Percentiles rank a stretch among this genome's conserved stretches.
phyloP scores from a whole-genome alignment of 2,888 invertebrate genomes.

The Eurytoma adleriae region DNA sequence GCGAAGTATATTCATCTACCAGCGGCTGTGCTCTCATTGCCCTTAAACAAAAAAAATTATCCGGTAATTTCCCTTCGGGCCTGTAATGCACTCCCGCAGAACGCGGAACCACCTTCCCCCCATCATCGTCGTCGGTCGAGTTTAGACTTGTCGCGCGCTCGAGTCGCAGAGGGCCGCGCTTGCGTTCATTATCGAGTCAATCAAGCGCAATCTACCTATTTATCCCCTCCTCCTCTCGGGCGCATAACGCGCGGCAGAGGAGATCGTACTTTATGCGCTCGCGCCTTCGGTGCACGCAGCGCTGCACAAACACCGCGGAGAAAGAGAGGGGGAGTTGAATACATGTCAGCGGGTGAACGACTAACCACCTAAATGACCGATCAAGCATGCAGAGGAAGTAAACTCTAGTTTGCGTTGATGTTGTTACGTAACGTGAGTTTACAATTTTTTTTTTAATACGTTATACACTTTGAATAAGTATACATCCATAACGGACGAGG shows the following conservation, averaged over 20 bases:
- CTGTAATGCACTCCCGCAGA: too few relatives aligned
- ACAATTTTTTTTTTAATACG: too few relatives aligned
- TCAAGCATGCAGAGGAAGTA: too few relatives aligned
- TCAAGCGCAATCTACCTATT: constrained; percentile 70
- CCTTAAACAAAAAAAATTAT: too few relatives aligned
- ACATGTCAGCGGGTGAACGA: constrained; percentile 26
- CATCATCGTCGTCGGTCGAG: constrained; percentile 33
- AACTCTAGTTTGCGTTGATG: too few relatives aligned
- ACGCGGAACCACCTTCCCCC: constrained; percentile 11
- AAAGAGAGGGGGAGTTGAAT: constrained; percentile 21
- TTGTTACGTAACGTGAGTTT: too few relatives aligned
- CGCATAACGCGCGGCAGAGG: not conserved
- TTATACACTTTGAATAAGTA: too few relatives aligned
- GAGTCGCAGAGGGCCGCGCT: not conserved
- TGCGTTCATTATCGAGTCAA: constrained; percentile 68
- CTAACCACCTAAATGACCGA: constrained; percentile 47
- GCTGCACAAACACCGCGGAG: constrained; percentile 18
- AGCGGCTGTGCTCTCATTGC: too few relatives aligned
- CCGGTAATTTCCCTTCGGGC: too few relatives aligned
- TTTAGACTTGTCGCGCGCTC: constrained; percentile 21
- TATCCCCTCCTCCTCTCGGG: constrained; percentile 52
- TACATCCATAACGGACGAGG: too few relatives aligned
- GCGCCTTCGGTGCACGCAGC: constrained; percentile 25
- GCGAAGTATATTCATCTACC: too few relatives aligned
- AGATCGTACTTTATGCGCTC: constrained; percentile 43